A percentile compares a stretch with the other conserved stretches of the same genome.
Conservation (phyloP, 2,113 vertebrate genomes). For the Macrotus californicus region DNA sequence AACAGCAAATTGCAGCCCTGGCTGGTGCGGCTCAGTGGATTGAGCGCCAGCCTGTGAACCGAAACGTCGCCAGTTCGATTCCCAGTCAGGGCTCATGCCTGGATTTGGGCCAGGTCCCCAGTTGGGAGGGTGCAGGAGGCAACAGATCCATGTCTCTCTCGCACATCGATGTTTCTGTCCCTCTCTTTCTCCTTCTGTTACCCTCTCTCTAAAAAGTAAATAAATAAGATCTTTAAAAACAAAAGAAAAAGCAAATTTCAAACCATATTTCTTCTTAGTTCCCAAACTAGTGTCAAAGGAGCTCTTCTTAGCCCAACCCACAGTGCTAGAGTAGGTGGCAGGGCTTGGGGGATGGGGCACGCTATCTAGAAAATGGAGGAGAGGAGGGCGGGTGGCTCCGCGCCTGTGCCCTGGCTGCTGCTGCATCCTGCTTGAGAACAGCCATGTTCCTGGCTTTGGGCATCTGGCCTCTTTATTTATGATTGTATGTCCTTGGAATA, state of each 20-base stretch:
- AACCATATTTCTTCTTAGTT: neutral
- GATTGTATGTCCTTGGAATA: neutral
- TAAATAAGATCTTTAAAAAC: too few species aligned
- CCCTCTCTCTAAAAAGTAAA: too few species aligned
- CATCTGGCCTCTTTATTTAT: neutral
- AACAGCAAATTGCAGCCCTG: conserved; percentile 19
- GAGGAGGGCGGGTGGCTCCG: neutral
- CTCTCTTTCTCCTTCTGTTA: too few species aligned
- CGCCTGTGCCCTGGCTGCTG: accelerated
- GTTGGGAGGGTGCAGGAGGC: too few species aligned
- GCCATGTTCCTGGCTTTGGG: neutral
- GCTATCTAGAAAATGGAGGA: accelerated
- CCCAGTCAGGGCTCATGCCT: too few species aligned
- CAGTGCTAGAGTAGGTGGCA: neutral
- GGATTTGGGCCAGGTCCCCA: too few species aligned
- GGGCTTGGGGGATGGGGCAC: neutral
- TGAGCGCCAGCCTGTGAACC: too few species aligned
- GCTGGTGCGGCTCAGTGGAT: too few species aligned
- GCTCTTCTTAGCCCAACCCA: neutral
- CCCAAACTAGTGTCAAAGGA: neutral
- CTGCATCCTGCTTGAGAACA: neutral
- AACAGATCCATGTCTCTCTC: too few species aligned
- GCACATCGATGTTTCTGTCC: too few species aligned
- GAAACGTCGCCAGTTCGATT: too few species aligned
- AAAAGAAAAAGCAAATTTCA: conserved; percentile 23